phyloP scores from a whole-genome alignment of 2,797 vertebrate species.

The Cetoscarus ocellatus region DNA sequence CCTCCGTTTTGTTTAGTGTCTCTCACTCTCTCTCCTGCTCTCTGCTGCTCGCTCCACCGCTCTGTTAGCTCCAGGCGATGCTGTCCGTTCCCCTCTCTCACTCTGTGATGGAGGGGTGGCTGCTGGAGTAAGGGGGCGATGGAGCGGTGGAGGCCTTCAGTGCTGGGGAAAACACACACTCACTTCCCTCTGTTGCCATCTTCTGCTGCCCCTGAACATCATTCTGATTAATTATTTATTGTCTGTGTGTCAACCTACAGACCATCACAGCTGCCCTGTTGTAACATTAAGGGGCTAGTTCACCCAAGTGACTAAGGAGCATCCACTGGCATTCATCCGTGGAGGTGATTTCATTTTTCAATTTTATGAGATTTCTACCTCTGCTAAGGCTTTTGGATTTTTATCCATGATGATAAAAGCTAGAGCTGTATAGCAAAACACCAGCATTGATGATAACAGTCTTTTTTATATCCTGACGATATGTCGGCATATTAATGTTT shows the following conservation, averaged over 20 bases:
- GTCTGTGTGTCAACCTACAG: constrained; percentile 22
- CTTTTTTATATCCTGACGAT: no score
- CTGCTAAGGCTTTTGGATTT: background rate
- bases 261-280: constrained; percentile 6
- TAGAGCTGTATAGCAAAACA: no score
- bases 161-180: constrained; percentile 18
- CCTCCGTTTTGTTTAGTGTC: constrained; percentile 13
- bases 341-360: background rate
- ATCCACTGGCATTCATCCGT: background rate
- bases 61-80: constrained; percentile 69
- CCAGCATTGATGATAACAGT: no score
- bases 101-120: constrained; percentile 78
- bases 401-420: background rate
- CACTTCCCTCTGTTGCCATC: constrained; percentile 24
- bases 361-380: background rate
- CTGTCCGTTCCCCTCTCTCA: constrained; percentile 80
- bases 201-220: constrained; percentile 36
- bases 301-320: constrained; percentile 1
- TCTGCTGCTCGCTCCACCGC: constrained; percentile 70
- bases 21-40: constrained; percentile 31
- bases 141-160: constrained; percentile 68
- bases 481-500: no score
- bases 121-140: constrained; percentile 65
- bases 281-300: constrained; percentile 28
- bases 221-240: constrained; percentile 43